Base-by-base conservation (phyloP, 2,113 vertebrate genomes). In the Phocoena sinus region DNA sequence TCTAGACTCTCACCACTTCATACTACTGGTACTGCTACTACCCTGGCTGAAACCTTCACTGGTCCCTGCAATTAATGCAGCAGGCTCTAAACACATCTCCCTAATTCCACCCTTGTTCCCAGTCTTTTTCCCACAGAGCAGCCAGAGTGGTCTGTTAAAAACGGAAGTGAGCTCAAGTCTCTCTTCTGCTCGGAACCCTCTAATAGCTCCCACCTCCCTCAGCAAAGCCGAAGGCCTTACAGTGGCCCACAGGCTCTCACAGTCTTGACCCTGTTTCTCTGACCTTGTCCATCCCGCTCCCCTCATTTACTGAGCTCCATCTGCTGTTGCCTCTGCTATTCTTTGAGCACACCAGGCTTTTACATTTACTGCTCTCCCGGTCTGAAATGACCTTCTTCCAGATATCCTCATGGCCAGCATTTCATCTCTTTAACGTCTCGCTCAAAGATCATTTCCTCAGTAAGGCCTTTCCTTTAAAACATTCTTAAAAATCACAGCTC, bases 391-490 rank as follows among this genome's bases (percentile, higher is more conserved):
- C 53, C 13, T 77, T 62, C 68, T 23, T 20, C 53, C 26, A 73
- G 70, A n/a, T n/a, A 58, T 1, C 15, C 21, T 56, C 10, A 9
- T 5, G 13, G 38, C 31, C 38, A 67, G 33, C 50, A 80, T n/a
- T n/a, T 80, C 50, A 73, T 36, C 60, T 56, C 31, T 80, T 79
- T 56, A 60, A 73, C 36, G 18, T 68, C 41, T 86, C n/a, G 70
- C 13, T 76, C 33, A 63, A 79, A 71, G 17, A 76, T 26, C 60
- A 77, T 18, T 47, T 89, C 26, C 31, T 76, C 36, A 68, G 10
- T 58, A 38, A 44, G 62, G 41, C 68, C 21, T 83, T 89, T 26
- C 26, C 50, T 82, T 89, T 67, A 97, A 47, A 89, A 36, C 21
- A 38, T 26, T 58, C 47, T 87, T 47, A 18, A 50, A 50, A 80